Base-by-base conservation (phyloP, 1,140 invertebrate genomes). In the Drosophila dunni region DNA sequence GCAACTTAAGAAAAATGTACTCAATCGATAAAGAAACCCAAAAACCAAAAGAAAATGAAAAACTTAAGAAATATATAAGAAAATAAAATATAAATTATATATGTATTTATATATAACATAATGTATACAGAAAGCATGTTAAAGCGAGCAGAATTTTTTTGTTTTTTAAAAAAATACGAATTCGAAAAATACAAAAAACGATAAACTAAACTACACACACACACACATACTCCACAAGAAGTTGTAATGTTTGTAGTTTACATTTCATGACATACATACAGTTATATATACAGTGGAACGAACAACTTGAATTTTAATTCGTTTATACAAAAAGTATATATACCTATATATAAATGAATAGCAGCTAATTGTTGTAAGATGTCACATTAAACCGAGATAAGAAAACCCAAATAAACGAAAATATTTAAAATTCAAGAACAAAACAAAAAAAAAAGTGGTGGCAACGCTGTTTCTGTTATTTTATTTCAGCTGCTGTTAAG, bases 361-460 rank as follows among this genome's bases (percentile, higher is more conserved):
- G 81, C 81, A 79, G 77, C 81, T 83, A 76, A 86, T 79, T 88
- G 83, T 88, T 86, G 82, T 83, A 88, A 86, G 75, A 69, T 62
- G 65, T 82, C 83, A 77, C 79, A 83, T 86, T 82, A 82, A 78
- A 78, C 61, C 46, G 48, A 65, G 48, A 75, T 65, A 75, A 75
- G 67, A 81, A 75, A 29, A 29, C 24, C 24, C 79, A 86, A 86
- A 86, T 88, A 86, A 86, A 86, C 83, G 67, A 74, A 77, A 74
- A 82, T 81, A 86, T 73, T 88, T 86, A 56, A 88, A 86, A 88
- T 88, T 86, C 79, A 64, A 88, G 65, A 57, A 53, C 64, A 29
- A 29, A 29, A 29, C 24, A 29, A 29, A 29, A 29, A 29, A 29
- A 29, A 29, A 72, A 7, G 50, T 56, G 64, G 1, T 67, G 46